A percentile compares a stretch with the other conserved stretches of the same genome.
Evolutionary conservation across 2,797 vertebrate species (phyloP).

Genomic region (Diglossa cyanea): DNA sequence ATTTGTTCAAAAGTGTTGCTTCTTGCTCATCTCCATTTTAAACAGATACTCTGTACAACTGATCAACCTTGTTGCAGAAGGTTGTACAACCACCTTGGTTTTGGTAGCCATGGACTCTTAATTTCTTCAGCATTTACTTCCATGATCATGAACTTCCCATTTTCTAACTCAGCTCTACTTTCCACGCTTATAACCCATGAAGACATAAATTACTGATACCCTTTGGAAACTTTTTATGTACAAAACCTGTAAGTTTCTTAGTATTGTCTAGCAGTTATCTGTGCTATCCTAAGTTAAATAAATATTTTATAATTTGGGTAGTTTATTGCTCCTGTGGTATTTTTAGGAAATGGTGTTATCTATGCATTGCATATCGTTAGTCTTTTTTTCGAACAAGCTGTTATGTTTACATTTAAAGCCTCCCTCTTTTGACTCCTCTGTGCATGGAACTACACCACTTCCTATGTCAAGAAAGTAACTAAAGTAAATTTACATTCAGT

Average conservation of each 20-base stretch:
- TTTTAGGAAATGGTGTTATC: neutral
- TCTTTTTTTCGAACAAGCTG: neutral
- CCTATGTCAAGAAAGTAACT: neutral
- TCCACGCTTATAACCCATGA: neutral
- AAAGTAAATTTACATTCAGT: neutral
- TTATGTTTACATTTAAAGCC: neutral
- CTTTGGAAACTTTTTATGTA: neutral
- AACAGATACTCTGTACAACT: neutral
- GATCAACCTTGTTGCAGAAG: neutral
- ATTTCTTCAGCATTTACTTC: neutral
- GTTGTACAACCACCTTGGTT: neutral
- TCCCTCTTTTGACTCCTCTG: neutral
- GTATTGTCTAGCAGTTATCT: neutral
- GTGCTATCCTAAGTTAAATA: neutral
- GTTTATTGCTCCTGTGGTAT: neutral
- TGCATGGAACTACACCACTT: neutral
- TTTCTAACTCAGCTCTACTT: neutral
- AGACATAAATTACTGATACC: neutral
- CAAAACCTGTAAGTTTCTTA: neutral
- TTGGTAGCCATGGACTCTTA: neutral
- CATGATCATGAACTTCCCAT: neutral
- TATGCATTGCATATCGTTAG: neutral
- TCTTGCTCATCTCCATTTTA: neutral
- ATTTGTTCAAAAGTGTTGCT: neutral
- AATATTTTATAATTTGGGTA: neutral